These are phyloP conservation scores for Cettia cetti DNA, from an alignment of 2,113 vertebrate species.

Conservation along the genomic window DNA sequence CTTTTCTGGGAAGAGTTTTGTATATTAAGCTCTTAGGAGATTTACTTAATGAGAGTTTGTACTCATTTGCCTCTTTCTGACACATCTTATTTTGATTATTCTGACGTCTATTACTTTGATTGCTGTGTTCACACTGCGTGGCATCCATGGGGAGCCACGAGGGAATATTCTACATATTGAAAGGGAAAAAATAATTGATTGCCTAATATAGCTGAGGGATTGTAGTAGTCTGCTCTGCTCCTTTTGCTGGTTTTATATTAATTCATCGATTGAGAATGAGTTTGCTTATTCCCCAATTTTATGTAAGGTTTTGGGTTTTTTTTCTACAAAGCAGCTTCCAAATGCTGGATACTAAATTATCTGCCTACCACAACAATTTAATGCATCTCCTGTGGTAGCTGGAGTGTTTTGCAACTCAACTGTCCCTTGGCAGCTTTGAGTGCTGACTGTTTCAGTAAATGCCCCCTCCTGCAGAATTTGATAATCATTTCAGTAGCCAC, in stretches of 20 bases:
- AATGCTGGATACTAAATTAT: neutral
- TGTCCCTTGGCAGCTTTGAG: constrained; percentile 14
- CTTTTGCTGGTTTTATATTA: constrained; percentile 51
- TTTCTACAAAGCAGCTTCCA: neutral
- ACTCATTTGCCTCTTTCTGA: constrained; percentile 58
- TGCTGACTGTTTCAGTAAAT: neutral
- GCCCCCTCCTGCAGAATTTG: neutral
- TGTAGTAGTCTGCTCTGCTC: neutral
- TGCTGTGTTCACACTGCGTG: constrained; percentile 45
- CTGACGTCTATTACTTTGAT: constrained; percentile 43
- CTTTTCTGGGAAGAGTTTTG: constrained; percentile 10
- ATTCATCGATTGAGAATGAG: constrained; percentile 15
- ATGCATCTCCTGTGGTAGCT: constrained; percentile 5
- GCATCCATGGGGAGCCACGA: neutral
- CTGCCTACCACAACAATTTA: neutral
- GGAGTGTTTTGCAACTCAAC: constrained; percentile 43
- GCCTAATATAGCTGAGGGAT: constrained; percentile 45
- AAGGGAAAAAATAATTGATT: constrained; percentile 38
- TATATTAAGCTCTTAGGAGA: constrained; percentile 32
- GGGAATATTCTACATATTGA: constrained; percentile 47
- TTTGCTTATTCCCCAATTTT: constrained; percentile 24
- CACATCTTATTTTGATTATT: constrained; percentile 64
- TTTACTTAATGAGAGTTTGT: constrained; percentile 47
- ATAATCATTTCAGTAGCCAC: neutral
- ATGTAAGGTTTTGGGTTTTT: no score